Evolutionary conservation across 1,140 invertebrate species (phyloP).

Genomic region (Araneus ventricosus): DNA sequence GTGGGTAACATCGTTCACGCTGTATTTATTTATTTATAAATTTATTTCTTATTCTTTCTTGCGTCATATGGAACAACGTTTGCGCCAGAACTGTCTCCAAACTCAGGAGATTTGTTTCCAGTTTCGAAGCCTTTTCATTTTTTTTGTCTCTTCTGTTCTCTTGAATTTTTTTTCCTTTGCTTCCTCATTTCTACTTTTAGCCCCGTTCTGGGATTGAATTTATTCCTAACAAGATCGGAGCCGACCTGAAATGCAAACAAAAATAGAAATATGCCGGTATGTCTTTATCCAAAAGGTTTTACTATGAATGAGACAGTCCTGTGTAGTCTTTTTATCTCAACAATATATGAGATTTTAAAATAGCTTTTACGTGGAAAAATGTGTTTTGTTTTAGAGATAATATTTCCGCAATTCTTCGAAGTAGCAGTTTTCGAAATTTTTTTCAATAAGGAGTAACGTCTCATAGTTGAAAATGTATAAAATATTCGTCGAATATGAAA

Average conservation of each 20-base stretch:
- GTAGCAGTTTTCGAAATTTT: no score
- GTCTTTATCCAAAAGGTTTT: neutral
- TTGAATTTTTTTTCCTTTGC: neutral
- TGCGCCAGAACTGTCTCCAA: constrained; percentile 16
- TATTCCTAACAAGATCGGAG: neutral
- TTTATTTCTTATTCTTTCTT: constrained; percentile 10
- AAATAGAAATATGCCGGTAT: neutral
- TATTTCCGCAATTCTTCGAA: no score
- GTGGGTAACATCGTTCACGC: constrained; percentile 26
- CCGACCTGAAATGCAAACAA: neutral
- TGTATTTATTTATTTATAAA: constrained; percentile 45
- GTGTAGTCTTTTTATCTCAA: neutral
- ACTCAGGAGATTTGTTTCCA: constrained; percentile 19
- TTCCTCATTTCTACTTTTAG: neutral
- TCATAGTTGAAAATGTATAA: no score
- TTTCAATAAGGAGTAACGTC: no score
- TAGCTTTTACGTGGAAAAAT: no score
- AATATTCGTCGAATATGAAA: no score
- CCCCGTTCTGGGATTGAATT: neutral
- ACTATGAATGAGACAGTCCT: neutral
- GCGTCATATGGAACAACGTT: neutral
- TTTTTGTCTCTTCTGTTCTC: neutral
- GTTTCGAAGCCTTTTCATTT: constrained; percentile 15
- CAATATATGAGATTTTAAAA: no score
- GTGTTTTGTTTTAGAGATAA: no score